Evolutionary conservation across 2,113 vertebrate genomes (phyloP).

Genomic region (cat (Felis catus)): DNA sequence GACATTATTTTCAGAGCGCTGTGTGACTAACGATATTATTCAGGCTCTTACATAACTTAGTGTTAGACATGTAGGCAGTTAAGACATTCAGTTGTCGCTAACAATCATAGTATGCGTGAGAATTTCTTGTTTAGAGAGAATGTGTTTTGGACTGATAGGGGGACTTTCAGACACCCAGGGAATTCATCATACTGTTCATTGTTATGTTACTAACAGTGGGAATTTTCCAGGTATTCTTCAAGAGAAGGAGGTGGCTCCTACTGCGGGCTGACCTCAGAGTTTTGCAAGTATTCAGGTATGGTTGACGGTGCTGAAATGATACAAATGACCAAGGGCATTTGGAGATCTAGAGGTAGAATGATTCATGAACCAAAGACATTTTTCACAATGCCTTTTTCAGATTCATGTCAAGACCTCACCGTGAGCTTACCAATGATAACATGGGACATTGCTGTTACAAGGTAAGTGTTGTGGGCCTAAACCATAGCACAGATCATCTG

Average conservation of each 20-base stretch:
- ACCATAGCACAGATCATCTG: too few species aligned
- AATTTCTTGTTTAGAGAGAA: not conserved
- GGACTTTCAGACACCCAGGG: not conserved
- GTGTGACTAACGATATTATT: too few species aligned
- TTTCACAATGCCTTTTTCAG: not conserved
- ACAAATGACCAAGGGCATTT: not conserved
- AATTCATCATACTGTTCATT: not conserved
- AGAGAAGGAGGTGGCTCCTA: not conserved
- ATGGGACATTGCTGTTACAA: too few species aligned
- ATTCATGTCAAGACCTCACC: not conserved
- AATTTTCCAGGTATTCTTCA: not conserved
- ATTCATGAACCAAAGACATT: not conserved
- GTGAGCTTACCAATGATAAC: not conserved
- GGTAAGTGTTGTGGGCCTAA: too few species aligned
- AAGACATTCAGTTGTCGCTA: too few species aligned
- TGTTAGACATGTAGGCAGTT: too few species aligned
- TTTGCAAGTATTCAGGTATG: not conserved
- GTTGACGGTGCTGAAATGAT: not conserved
- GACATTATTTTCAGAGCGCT: too few species aligned
- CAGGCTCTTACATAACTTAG: too few species aligned
- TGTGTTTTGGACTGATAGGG: not conserved
- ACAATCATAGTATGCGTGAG: not conserved
- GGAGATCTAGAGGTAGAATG: not conserved
- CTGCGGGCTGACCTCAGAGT: not conserved
- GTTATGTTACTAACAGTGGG: accelerated